phyloP scores from a whole-genome alignment of 2,888 invertebrate genomes.

The Selenia dentaria region DNA sequence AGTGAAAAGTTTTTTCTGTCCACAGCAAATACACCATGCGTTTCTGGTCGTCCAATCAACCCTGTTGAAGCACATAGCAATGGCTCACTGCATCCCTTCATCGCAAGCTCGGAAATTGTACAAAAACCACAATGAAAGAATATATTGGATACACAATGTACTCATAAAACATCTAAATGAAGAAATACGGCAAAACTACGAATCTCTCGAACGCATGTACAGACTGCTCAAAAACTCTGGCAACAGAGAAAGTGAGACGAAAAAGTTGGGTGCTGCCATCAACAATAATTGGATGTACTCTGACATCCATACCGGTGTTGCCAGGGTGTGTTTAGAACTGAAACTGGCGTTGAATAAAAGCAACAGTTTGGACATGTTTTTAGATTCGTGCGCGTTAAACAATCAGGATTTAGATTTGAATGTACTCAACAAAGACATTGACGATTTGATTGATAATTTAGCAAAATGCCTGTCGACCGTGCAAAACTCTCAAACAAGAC shows the following conservation, averaged over 20 bases:
- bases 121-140: constrained; percentile 72
- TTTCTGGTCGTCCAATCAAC: constrained; percentile 76
- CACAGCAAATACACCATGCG: constrained; percentile 78
- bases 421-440: constrained; percentile 66
- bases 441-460: constrained; percentile 63
- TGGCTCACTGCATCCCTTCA: constrained; percentile 62
- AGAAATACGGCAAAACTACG: constrained; percentile 59
- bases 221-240: constrained; percentile 68
- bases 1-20: constrained; percentile 36
- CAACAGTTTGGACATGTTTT: constrained; percentile 66
- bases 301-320: constrained; percentile 70
- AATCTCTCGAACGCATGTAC: constrained; percentile 69
- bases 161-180: constrained; percentile 54
- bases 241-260: constrained; percentile 46
- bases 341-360: constrained; percentile 67
- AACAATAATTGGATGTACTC: constrained; percentile 70
- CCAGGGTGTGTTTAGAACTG: constrained; percentile 63
- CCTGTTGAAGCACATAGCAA: constrained; percentile 67
- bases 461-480: constrained; percentile 62
- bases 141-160: constrained; percentile 69
- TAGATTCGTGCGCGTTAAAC: constrained; percentile 71
- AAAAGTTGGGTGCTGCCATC: constrained; percentile 57
- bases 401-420: constrained; percentile 64
- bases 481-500: constrained; percentile 65
- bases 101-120: constrained; percentile 48